These are phyloP conservation scores for Stomorhina lunata DNA, from an alignment of 2,888 invertebrate genomes.

Conservation along the genomic window DNA sequence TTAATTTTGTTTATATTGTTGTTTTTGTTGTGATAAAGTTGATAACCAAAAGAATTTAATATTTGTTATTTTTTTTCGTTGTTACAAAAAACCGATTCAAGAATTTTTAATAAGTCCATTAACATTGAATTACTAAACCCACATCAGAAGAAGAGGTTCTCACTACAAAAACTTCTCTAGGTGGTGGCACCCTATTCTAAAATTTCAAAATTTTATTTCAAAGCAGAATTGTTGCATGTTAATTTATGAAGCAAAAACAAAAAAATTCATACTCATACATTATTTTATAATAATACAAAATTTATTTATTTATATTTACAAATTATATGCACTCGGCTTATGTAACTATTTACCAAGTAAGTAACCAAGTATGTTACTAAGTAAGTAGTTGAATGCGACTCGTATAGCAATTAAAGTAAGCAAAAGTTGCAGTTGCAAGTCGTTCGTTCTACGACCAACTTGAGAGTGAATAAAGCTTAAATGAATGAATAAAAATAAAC, in stretches of 20 bases:
- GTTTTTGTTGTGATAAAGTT: slow-evolving; percentile 25
- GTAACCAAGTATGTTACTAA: background rate
- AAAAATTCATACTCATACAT: background rate
- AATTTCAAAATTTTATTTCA: background rate
- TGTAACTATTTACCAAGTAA: background rate
- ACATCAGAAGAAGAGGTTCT: slow-evolving; percentile 39
- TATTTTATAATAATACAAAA: slow-evolving; percentile 25
- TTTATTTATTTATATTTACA: slow-evolving; percentile 44
- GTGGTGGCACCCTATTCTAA: slow-evolving; percentile 39
- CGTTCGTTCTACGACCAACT: background rate
- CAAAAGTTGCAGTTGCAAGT: slow-evolving; percentile 33
- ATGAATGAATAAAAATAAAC: too few species aligned
- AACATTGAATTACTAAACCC: slow-evolving; percentile 36
- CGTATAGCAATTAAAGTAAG: too few species aligned
- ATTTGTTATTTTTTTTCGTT: slow-evolving; percentile 2
- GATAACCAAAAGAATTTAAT: slow-evolving; percentile 31
- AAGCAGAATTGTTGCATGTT: slow-evolving; percentile 48
- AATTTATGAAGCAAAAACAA: background rate
- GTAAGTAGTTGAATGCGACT: background rate
- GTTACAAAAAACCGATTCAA: slow-evolving; percentile 27
- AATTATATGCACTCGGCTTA: slow-evolving; percentile 29
- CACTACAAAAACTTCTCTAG: slow-evolving; percentile 59
- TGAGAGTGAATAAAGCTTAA: background rate
- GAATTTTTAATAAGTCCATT: slow-evolving; percentile 59
- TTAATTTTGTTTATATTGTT: slow-evolving; percentile 33